Evolutionary conservation across 2,888 invertebrate species (phyloP), one percentile per base, ranked within the genome.

Genomic region (Watsonalla cultraria): DNA sequence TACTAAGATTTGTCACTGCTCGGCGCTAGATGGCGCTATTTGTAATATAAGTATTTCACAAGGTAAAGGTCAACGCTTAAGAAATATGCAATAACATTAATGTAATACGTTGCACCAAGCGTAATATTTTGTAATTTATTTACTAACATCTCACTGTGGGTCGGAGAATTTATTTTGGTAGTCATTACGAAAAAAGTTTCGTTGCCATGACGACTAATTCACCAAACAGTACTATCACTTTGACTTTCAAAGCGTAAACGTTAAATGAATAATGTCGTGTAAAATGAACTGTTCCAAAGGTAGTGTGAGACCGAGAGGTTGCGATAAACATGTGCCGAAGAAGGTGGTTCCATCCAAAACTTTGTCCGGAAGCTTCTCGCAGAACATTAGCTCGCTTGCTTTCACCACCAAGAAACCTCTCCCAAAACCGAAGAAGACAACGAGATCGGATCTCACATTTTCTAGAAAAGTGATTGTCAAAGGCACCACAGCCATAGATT

Each of bases 361-460:
- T 46, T 15, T 68, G 2, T 54, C 62, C 14, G 47, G 63, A 2
- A 59, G 50, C 13, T 42, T 42, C 52, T 53, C 48, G 62, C 65
- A 0, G 66, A 57, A n/a, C 71, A 72, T 2, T 8, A 85, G 81
- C 61, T 79, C 78, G 49, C 73, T 61, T 55, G 78, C 80, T 11
- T 60, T 68, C 1, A 60, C 85, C 9, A 61, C 53, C 2, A 64
- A 52, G 14, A 60, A 46, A 45, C 49, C 47, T 54, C 49, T 54
- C 11, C 46, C 13, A 6, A 76, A 68, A 52, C 66, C 76, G 0
- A 81, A 76, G 58, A 86, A 82, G 62, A 76, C 68, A 0, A 82
- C 88, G 0, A 81, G 79, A 70, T 89, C 90, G 0, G 85, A 84
- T 13, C 57, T 64, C 1, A 66, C 58, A 42, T 70, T 82, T 6